Base-by-base conservation (phyloP, 2,797 vertebrate species). In the Philypnodon macrostomus region DNA sequence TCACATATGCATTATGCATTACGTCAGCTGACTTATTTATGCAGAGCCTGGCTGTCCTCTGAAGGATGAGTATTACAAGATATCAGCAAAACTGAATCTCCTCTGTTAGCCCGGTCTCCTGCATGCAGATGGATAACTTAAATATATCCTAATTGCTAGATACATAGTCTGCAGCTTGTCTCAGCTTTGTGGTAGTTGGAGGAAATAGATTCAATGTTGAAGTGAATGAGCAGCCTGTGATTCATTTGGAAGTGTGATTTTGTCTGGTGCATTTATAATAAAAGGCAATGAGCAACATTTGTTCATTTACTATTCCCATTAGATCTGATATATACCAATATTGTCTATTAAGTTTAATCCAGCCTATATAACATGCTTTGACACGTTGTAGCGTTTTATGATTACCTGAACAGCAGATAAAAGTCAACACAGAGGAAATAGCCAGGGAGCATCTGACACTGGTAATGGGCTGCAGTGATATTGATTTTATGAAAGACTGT, bases 31-130 rank as follows among this genome's bases (percentile, higher is more conserved):
- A 70, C 59, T 58, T 54, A 45, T 55, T 65, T 38, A 47, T 46
- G 65, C 58, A n/a, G n/a, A n/a, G n/a, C n/a, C n/a, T n/a, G n/a
- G 35, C 38, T 55, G 53, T 67, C 63, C 62, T 49, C 52, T 70
- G 44, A 34, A 58, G 44, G 56, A 65, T n/a, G n/a, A n/a, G n/a
- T n/a, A 49, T 69, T 59, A 46, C 36, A 61, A 56, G 60, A 47
- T 53, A 53, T 64, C 58, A 48, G 57, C 46, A 55, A 6, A 27
- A 12, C 39, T 63, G 66, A 76, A 74, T 75, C 63, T 60, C 2
- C 37, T 49, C 42, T 47, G 26, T 47, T 6, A n/a, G 47, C 19
- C 34, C 58, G 27, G 3, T 40, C 34, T 49, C 29, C 47, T 46
- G 36, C 50, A 55, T 64, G 49, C 62, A 77, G 66, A 73, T 51